Evolutionary conservation across 2,888 invertebrate species (phyloP).

Genomic region (Dorcus hopei): DNA sequence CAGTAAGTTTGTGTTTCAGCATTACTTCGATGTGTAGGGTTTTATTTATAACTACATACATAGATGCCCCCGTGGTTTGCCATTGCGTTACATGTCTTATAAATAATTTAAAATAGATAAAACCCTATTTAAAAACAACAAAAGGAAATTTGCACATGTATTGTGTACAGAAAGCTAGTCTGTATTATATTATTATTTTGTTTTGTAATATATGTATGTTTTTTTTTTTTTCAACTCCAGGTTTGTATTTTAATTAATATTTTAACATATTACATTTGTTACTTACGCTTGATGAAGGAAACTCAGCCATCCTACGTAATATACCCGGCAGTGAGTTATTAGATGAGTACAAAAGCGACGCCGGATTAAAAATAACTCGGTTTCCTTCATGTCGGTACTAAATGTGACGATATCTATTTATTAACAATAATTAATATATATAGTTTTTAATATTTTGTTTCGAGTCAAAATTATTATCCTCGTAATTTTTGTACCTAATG

Average conservation of each 20-base stretch:
- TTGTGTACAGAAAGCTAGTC: conserved; percentile 8
- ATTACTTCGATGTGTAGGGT: background rate
- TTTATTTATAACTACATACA: background rate
- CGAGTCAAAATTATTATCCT: background rate
- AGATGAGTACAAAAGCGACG: too few species aligned
- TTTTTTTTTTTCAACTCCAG: background rate
- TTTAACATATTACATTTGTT: too few species aligned
- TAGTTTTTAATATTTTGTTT: background rate
- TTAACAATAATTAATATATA: background rate
- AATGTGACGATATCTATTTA: background rate
- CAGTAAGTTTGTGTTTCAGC: background rate
- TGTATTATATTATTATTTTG: conserved; percentile 10
- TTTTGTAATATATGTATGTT: conserved; percentile 14
- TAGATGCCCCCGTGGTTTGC: background rate
- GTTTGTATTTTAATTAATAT: too few species aligned
- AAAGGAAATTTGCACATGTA: background rate
- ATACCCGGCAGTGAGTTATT: too few species aligned
- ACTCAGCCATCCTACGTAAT: too few species aligned
- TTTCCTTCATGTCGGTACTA: background rate
- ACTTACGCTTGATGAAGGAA: too few species aligned
- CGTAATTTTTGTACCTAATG: conserved; percentile 11
- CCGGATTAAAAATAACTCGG: too few species aligned
- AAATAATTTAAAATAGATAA: background rate
- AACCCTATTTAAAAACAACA: background rate
- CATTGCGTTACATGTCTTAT: background rate